phyloP scores from a whole-genome alignment of 1,140 invertebrate species.

The Pygmarrhopalites habei region DNA sequence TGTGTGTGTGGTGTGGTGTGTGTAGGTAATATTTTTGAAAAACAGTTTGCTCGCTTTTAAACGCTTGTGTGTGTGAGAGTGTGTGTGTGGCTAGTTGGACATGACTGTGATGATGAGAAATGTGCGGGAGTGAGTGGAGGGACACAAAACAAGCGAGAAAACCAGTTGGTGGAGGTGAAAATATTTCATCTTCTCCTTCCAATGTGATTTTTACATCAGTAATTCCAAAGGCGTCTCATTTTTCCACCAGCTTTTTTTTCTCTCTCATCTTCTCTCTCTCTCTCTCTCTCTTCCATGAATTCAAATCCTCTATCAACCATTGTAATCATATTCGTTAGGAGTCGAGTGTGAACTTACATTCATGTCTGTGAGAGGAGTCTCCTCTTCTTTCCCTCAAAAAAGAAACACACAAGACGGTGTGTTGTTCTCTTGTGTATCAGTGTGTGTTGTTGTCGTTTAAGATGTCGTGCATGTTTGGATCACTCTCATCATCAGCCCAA shows the following conservation, averaged over 20 bases:
- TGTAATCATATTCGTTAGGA: slow-evolving; percentile 25
- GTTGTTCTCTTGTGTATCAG: too few relatives aligned
- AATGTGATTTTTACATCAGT: slow-evolving; percentile 12
- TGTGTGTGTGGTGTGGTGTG: too few relatives aligned
- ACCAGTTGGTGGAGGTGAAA: slow-evolving; percentile 34
- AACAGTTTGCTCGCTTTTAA: too few relatives aligned
- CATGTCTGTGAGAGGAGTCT: slow-evolving; percentile 10
- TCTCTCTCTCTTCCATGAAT: slow-evolving; percentile 11
- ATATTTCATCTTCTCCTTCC: slow-evolving; percentile 19
- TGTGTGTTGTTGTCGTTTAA: too few relatives aligned
- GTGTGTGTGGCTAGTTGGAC: too few relatives aligned
- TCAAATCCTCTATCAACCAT: slow-evolving; percentile 14
- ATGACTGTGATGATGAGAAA: slow-evolving; percentile 29
- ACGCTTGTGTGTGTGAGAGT: too few relatives aligned
- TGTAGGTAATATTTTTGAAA: too few relatives aligned
- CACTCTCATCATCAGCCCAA: too few relatives aligned
- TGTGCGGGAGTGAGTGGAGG: slow-evolving; percentile 11
- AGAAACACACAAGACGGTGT: background rate
- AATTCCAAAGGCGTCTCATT: slow-evolving; percentile 18
- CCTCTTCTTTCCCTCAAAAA: background rate
- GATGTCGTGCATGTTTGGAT: too few relatives aligned
- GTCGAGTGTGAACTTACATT: slow-evolving; percentile 23
- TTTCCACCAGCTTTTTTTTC: slow-evolving; percentile 14
- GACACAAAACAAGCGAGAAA: slow-evolving; percentile 27
- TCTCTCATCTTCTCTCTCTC: too few relatives aligned